Evolutionary conservation across 35 echinoderm and acorn worm species (phyloP).

Genomic region (Lytechinus pictus): DNA sequence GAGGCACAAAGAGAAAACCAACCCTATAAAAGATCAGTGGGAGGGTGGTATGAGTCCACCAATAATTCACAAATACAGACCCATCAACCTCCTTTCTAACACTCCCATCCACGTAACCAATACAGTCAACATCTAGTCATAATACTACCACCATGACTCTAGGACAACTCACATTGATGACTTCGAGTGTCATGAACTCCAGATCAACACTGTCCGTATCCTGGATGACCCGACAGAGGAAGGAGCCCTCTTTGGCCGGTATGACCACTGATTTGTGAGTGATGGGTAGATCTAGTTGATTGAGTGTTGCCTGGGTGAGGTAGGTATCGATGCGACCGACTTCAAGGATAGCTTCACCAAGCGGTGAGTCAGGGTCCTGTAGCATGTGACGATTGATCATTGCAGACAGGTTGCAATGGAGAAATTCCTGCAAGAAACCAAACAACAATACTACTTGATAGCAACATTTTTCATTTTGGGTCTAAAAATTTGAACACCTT

Average conservation of each 20-base stretch:
- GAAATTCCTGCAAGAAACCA: constrained; percentile 61
- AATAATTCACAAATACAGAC: too few relatives aligned
- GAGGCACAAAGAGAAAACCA: too few relatives aligned
- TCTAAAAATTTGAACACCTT: too few relatives aligned
- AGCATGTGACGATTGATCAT: constrained; percentile 84
- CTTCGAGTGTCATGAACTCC: constrained; percentile 75
- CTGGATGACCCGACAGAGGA: constrained; percentile 67
- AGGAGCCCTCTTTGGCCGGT: constrained; percentile 68
- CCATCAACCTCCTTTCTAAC: too few relatives aligned
- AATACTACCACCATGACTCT: background rate
- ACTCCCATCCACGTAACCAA: background rate
- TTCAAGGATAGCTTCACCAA: constrained; percentile 83
- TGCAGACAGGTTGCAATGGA: constrained; percentile 64
- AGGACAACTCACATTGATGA: constrained; percentile 77
- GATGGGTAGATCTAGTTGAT: constrained; percentile 51
- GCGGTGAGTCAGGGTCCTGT: constrained; percentile 43
- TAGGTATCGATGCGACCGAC: constrained; percentile 78
- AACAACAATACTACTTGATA: background rate
- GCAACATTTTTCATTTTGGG: background rate
- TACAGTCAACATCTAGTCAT: background rate
- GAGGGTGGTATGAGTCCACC: too few relatives aligned
- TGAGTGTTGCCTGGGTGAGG: constrained; percentile 62
- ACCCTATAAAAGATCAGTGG: too few relatives aligned
- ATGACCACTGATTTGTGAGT: constrained; percentile 22
- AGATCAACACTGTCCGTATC: constrained; percentile 71